Evolutionary conservation across 2,888 invertebrate genomes (phyloP).

Genomic region (Zonitis immaculata): DNA sequence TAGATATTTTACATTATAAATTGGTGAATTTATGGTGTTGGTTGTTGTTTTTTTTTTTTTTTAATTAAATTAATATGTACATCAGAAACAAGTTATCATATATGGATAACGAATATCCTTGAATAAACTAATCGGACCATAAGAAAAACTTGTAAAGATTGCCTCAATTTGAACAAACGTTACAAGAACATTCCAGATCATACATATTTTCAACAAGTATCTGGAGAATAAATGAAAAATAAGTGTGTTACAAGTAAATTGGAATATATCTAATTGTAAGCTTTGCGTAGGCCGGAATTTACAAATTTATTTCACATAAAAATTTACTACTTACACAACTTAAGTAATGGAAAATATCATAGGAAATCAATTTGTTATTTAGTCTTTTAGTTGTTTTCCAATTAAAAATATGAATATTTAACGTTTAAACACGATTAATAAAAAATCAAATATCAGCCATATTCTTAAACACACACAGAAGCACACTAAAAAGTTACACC

Average conservation of each 20-base stretch:
- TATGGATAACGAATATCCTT: not conserved
- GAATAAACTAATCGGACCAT: not conserved
- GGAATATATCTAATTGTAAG: too few species aligned
- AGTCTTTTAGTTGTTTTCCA: not conserved
- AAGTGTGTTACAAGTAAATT: too few species aligned
- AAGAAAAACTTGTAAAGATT: too few species aligned
- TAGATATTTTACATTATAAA: not conserved
- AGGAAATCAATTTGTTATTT: constrained; percentile 18
- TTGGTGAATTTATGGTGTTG: not conserved
- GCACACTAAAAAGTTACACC: too few species aligned
- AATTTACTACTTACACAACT: constrained; percentile 17
- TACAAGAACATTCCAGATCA: too few species aligned
- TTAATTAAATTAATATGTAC: not conserved
- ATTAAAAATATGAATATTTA: too few species aligned
- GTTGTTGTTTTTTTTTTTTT: not conserved
- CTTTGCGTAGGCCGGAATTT: not conserved
- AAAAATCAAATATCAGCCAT: too few species aligned
- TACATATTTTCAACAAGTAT: too few species aligned
- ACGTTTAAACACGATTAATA: too few species aligned
- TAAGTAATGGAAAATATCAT: constrained; percentile 24
- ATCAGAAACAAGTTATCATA: not conserved
- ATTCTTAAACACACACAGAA: too few species aligned
- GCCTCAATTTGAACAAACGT: too few species aligned
- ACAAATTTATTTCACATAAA: not conserved
- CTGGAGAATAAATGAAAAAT: not conserved